Evolutionary conservation across 2,888 invertebrate species (phyloP), one percentile per base, ranked within the genome.

Genomic region (Spialia ferax): DNA sequence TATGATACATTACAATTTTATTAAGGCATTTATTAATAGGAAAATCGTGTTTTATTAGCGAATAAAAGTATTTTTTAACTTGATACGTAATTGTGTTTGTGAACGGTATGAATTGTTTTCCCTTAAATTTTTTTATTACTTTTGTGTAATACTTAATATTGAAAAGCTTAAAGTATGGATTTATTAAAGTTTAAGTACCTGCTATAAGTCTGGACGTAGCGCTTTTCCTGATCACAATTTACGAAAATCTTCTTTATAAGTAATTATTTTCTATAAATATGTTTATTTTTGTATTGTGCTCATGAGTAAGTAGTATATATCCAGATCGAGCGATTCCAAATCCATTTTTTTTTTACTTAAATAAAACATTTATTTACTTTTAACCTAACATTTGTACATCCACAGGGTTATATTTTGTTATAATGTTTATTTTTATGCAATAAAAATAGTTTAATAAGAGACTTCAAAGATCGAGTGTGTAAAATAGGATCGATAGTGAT

Each of bases 321-420:
- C n/a, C n/a, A n/a, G n/a, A n/a, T n/a, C n/a, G n/a, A n/a, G n/a
- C n/a, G n/a, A n/a, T n/a, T n/a, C n/a, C n/a, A n/a, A n/a, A n/a
- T n/a, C n/a, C n/a, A n/a, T 1, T 32, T 32, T 32, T 32, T 32
- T 10, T 32, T 32, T 10, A 32, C 8, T 7, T n/a, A 38, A 0
- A 38, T 7, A n/a, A n/a, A n/a, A n/a, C 13, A n/a, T 42, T 42
- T 7, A 15, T 42, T 42, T 42, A 42, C n/a, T n/a, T n/a, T 42
- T 15, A 42, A 42, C 42, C 42, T 15, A 0, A n/a, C n/a, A n/a
- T n/a, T n/a, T 3, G 5, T n/a, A 38, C 42, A 42, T 42, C 6
- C 5, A 42, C 42, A 42, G 42, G 42, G 42, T 42, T 42, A 42
- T 35, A 15, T 42, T 42, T 42, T 42, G 42, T 42, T 42, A 42